Conservation (phyloP, 2,797 vertebrate species). For the Acrocephalus scirpaceus region DNA sequence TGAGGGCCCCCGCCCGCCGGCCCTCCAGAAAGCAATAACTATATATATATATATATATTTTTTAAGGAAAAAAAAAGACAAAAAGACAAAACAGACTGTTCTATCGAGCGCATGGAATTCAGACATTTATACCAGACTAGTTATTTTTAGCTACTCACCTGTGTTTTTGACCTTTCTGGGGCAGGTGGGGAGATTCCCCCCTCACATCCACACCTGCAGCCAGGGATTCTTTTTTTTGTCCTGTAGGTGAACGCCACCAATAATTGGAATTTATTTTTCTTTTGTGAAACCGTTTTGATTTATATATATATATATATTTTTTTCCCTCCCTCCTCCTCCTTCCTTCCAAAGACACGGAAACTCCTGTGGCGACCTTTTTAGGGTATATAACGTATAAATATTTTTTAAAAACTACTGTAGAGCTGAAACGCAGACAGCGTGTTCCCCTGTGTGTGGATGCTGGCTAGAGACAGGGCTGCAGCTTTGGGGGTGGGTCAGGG, state of each 20-base stretch:
- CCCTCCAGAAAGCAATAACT: conserved; percentile 91
- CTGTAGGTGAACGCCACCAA: conserved; percentile 8
- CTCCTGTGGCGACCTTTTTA: conserved; percentile 70
- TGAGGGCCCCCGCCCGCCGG: conserved; percentile 63
- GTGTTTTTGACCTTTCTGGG: conserved; percentile 38
- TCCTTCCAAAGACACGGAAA: conserved; percentile 46
- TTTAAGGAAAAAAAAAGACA: conserved; percentile 66
- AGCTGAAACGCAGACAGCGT: conserved; percentile 11
- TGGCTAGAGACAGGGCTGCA: background rate
- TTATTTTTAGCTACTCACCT: conserved; percentile 71
- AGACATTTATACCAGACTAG: conserved; percentile 55
- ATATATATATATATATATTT: conserved; percentile 82
- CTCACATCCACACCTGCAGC: background rate
- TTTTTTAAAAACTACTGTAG: conserved; percentile 71
- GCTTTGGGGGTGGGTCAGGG: background rate
- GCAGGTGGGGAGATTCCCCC: conserved; percentile 42
- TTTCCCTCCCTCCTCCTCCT: background rate
- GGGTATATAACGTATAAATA: conserved; percentile 30
- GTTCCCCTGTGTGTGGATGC: background rate
- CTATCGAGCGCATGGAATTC: conserved; percentile 45
- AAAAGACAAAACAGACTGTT: conserved; percentile 64
- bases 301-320: background rate
- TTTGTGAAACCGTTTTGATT: conserved; percentile 48
- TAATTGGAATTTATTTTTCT: conserved; percentile 38
- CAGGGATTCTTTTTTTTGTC: conserved; percentile 36